Base-by-base conservation (phyloP, 2,113 vertebrate species). In the Fregata magnificens region DNA sequence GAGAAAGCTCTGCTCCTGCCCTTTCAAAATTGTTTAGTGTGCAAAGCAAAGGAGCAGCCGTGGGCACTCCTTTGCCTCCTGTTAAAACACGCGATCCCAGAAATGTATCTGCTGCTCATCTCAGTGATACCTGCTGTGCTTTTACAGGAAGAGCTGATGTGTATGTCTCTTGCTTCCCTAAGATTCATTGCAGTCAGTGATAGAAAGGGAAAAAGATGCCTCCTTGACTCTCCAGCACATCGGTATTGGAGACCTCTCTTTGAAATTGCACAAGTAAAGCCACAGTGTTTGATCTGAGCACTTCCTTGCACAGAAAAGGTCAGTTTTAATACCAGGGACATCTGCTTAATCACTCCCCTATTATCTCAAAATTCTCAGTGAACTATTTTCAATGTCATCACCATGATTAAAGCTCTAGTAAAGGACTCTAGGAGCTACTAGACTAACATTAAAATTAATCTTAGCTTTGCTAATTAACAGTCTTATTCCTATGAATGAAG, bases 401-500 rank as follows among this genome's bases (percentile, higher is more conserved):
- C 55, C 13, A 5, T 61, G 78, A 82, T 73, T 55, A 66, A 69
- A 58, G 58, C 78, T 83, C 67, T 86, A 83, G 66, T 94, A 84
- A 87, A 78, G 92, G 89, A 90, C 50, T 79, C n/a, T 15, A 92
- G 86, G 81, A 97, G 65, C 73, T 80, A 69, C 79, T 89, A 73
- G 55, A 70, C 86, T 38, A 22, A 58, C 53, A 89, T 91, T 94
- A 80, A 95, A 88, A n/a, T 93, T 96, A 93, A 96, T 94, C 78
- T 89, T 66, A 58, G 53, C 42, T 81, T 83, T 94, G 65, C 58
- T 90, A 86, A 83, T 77, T 85, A 73, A 63, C 49, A 28, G 36
- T 56, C 32, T 72, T 76, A 42, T 65, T 96, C 31, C 53, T 94
- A 16, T 36, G 58, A 88, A 92, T 31, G 52, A 79, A 80, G 29